phyloP scores from a whole-genome alignment of 1,140 invertebrate species.

The Hydropsyche tenuis region DNA sequence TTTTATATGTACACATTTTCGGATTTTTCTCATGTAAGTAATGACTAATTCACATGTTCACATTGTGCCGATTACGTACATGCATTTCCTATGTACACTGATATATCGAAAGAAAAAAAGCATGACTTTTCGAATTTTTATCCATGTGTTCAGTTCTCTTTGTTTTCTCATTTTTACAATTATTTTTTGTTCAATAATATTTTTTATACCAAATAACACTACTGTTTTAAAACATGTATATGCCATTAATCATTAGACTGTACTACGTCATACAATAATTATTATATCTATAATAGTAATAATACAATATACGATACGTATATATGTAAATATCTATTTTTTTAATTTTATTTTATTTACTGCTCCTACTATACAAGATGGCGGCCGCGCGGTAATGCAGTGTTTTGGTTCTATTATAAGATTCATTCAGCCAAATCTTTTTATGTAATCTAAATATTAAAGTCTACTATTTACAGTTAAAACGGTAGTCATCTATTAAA shows the following conservation, averaged over 20 bases:
- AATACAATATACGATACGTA: constrained; percentile 50
- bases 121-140: constrained; percentile 33
- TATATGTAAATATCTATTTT: constrained; percentile 29
- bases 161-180: constrained; percentile 17
- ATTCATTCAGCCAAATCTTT: not conserved
- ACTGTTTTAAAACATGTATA: constrained; percentile 48
- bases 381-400: not conserved
- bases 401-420: constrained; percentile 10
- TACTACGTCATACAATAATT: constrained; percentile 42
- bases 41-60: constrained; percentile 15
- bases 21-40: not conserved
- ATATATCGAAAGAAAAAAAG: constrained; percentile 29
- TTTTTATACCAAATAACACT: constrained; percentile 36
- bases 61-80: constrained; percentile 16
- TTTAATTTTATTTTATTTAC: not conserved
- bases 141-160: constrained; percentile 36
- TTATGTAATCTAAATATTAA: not conserved
- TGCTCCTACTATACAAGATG: constrained; percentile 21
- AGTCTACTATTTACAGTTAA: constrained; percentile 38
- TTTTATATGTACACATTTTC: constrained; percentile 9
- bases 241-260: constrained; percentile 46
- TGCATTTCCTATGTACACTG: constrained; percentile 27
- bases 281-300: constrained; percentile 44
- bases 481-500: constrained; percentile 40
- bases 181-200: not conserved